phyloP scores from a whole-genome alignment of 2,888 invertebrate genomes.

The Epinotia nisella region DNA sequence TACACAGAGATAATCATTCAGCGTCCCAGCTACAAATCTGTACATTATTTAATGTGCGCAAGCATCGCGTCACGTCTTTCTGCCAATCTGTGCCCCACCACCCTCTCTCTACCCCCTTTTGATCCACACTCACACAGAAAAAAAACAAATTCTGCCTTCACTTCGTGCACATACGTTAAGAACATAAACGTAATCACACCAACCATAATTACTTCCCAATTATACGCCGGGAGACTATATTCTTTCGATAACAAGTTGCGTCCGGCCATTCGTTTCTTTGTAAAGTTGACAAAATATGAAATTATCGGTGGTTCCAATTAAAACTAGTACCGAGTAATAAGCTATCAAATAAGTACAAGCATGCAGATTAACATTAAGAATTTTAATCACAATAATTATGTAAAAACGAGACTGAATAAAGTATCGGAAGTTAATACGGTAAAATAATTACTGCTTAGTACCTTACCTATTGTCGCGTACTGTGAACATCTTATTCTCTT shows the following conservation, averaged over 20 bases:
- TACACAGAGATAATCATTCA: slow-evolving; percentile 29
- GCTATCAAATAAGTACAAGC: not conserved
- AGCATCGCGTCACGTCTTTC: not conserved
- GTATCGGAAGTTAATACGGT: not conserved
- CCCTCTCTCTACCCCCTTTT: not conserved
- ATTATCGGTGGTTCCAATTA: slow-evolving; percentile 2
- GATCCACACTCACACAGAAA: not conserved
- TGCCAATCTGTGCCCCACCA: not conserved
- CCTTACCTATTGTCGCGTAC: not conserved
- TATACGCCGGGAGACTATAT: slow-evolving; percentile 26
- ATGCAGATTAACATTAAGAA: not conserved
- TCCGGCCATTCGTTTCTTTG: slow-evolving; percentile 13
- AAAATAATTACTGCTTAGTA: not conserved
- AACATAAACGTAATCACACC: slow-evolving; percentile 41
- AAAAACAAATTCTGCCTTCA: not conserved
- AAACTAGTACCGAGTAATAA: slow-evolving; percentile 1
- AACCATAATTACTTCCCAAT: slow-evolving; percentile 40
- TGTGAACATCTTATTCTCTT: not conserved
- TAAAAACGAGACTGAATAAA: not conserved
- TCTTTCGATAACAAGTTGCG: slow-evolving; percentile 9
- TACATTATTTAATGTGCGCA: slow-evolving; percentile 10
- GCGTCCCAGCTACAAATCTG: not conserved
- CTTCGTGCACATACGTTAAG: slow-evolving; percentile 31
- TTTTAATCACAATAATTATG: not conserved
- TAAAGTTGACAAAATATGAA: slow-evolving; percentile 20